phyloP scores from a whole-genome alignment of 2,888 invertebrate species.

The Cantharis lateralis region DNA sequence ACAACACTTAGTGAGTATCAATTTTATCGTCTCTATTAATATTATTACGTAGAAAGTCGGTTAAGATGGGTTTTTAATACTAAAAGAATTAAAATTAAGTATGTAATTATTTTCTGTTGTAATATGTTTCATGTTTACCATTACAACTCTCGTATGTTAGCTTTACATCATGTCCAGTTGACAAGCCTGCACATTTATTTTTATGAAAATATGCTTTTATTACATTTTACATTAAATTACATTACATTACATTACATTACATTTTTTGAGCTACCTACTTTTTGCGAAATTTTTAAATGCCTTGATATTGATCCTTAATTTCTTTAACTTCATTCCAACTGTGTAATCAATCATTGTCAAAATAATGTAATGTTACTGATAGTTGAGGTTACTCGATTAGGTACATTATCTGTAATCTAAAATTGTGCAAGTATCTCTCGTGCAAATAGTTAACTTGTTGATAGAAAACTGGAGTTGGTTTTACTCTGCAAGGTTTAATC shows the following conservation, averaged over 20 bases:
- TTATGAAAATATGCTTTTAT: neutral
- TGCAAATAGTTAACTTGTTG: constrained; percentile 1
- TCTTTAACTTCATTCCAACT: constrained; percentile 18
- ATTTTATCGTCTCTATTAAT: constrained; percentile 22
- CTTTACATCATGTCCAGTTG: neutral
- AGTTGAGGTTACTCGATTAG: constrained; percentile 19
- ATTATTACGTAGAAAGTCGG: constrained; percentile 27
- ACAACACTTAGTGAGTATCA: neutral
- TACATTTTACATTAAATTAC: neutral
- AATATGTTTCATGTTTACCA: neutral
- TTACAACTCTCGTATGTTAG: neutral
- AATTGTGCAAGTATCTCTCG: neutral
- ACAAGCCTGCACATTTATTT: neutral
- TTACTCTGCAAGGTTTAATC: constrained; percentile 15
- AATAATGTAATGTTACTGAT: constrained; percentile 19
- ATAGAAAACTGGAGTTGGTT: constrained; percentile 10
- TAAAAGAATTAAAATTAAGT: neutral
- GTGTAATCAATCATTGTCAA: constrained; percentile 30
- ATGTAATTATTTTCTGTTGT: neutral
- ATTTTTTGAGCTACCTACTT: neutral
- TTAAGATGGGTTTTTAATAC: constrained; percentile 8
- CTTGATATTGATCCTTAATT: constrained; percentile 24
- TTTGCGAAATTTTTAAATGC: neutral
- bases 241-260: no score
- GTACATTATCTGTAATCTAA: constrained; percentile 22